Evolutionary conservation across 2,888 invertebrate genomes (phyloP).

Genomic region (Thelaira solivaga): DNA sequence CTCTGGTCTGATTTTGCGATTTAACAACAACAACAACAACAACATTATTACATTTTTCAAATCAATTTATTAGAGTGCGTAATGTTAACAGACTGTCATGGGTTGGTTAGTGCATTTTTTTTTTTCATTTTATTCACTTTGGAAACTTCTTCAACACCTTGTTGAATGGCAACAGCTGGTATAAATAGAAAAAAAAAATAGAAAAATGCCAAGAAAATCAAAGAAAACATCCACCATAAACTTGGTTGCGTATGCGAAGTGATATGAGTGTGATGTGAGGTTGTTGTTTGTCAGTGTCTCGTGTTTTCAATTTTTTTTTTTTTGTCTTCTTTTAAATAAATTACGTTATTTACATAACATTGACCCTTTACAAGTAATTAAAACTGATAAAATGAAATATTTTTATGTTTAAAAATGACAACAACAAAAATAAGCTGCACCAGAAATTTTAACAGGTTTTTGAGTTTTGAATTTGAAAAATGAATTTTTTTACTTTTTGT

Average conservation of each 20-base stretch:
- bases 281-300: conserved; percentile 15
- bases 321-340: conserved; percentile 25
- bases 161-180: conserved; percentile 19
- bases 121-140: conserved; percentile 15
- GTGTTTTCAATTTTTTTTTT: neutral
- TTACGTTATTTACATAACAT: conserved; percentile 59
- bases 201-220: conserved; percentile 23
- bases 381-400: conserved; percentile 14
- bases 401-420: neutral
- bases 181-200: too few relatives aligned
- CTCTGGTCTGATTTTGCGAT: conserved; percentile 1
- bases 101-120: conserved; percentile 15
- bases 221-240: neutral
- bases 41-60: too few relatives aligned
- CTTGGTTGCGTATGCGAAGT: neutral
- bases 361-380: conserved; percentile 55
- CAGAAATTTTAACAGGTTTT: conserved; percentile 37
- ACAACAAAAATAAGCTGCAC: neutral
- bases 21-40: conserved; percentile 5
- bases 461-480: neutral
- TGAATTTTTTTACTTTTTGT: neutral
- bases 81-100: conserved; percentile 57
- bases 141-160: conserved; percentile 49
- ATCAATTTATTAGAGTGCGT: conserved; percentile 55
- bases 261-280: neutral